phyloP scores from a whole-genome alignment of 2,797 vertebrate genomes.

The Thunnus albacares region DNA sequence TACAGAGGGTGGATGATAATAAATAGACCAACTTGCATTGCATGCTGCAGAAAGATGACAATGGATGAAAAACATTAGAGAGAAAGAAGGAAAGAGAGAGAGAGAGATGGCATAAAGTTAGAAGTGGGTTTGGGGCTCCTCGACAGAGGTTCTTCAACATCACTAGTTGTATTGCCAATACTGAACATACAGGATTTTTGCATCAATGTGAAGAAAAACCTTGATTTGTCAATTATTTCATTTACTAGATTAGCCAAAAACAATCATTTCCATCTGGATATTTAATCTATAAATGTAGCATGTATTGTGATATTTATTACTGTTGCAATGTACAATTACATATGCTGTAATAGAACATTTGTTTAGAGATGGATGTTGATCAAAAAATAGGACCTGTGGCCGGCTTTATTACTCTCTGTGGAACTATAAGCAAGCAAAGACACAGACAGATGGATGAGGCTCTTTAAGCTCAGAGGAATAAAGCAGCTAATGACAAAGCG shows the following conservation, averaged over 20 bases:
- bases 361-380: slow-evolving; percentile 1
- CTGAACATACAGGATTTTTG: background rate
- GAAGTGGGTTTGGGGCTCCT: background rate
- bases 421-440: slow-evolving; percentile 8
- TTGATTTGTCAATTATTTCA: background rate
- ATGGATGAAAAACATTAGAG: background rate
- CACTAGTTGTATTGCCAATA: no score
- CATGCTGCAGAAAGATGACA: slow-evolving; percentile 14
- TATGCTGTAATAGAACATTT: background rate
- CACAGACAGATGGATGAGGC: slow-evolving; percentile 19
- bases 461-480: slow-evolving; percentile 16
- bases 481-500: slow-evolving; percentile 25
- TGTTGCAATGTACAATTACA: background rate
- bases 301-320: background rate
- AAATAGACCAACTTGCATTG: slow-evolving; percentile 1
- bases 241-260: background rate
- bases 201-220: slow-evolving; percentile 2
- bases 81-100: no score
- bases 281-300: background rate
- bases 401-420: slow-evolving; percentile 1
- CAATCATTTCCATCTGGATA: background rate
- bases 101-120: no score
- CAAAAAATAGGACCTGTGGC: slow-evolving; percentile 2
- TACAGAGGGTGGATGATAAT: background rate
- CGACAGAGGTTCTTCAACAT: background rate